A percentile compares a stretch with the other conserved stretches of the same genome.
Conservation (phyloP, 2,888 invertebrate genomes). For the Nebria brevicollis region DNA sequence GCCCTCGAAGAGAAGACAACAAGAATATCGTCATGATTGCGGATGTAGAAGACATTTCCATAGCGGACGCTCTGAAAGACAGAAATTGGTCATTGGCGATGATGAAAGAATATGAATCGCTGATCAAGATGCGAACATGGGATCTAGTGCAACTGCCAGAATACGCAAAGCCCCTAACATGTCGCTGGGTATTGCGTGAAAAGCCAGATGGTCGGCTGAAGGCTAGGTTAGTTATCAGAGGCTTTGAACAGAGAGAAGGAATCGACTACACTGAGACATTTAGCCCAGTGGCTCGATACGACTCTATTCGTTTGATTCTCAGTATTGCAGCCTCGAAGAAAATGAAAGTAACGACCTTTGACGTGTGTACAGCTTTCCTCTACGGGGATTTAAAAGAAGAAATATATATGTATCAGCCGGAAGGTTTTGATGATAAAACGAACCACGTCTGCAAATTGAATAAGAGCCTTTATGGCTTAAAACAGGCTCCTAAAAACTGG, state of each 20-base stretch:
- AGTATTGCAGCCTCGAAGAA: constrained; percentile 48
- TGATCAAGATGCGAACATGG: constrained; percentile 3
- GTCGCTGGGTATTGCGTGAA: constrained; percentile 7
- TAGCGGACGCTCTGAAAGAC: too few species aligned
- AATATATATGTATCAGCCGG: constrained; percentile 52
- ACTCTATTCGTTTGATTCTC: constrained; percentile 48
- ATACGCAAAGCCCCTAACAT: not conserved
- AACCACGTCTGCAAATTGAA: not conserved
- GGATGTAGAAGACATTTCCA: too few species aligned
- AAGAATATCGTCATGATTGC: too few species aligned
- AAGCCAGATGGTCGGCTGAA: constrained; percentile 9
- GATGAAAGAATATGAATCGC: too few species aligned
- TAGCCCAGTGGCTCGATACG: not conserved
- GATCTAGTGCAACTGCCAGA: constrained; percentile 6
- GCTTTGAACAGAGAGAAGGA: too few species aligned
- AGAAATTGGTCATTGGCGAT: too few species aligned
- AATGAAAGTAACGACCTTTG: constrained; percentile 50
- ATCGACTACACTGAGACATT: constrained; percentile 22
- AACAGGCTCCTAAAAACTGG: too few species aligned
- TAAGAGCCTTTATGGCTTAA: constrained; percentile 43
- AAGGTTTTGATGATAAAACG: constrained; percentile 40
- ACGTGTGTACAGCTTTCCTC: constrained; percentile 51
- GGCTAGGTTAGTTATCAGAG: too few species aligned
- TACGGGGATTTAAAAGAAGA: constrained; percentile 44
- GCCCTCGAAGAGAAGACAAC: too few species aligned